Base-by-base conservation (phyloP, 2,797 vertebrate species). In the Hephaestus fuliginosus region DNA sequence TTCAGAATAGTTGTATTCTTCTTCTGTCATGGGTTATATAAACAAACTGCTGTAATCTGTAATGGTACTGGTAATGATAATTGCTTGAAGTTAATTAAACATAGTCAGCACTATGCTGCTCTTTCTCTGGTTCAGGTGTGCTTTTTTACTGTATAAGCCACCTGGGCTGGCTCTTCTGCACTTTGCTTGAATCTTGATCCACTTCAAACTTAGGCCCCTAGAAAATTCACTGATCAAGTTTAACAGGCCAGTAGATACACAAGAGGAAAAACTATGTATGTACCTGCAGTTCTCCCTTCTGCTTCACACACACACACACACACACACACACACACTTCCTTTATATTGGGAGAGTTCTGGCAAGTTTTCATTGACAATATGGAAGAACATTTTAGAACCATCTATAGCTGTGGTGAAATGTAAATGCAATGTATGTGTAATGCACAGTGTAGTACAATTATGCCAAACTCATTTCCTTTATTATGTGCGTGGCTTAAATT, bases 121-220 rank as follows among this genome's bases (percentile, higher is more conserved):
- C 44, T 60, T 33, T 20, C 61, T 74, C 72, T 1, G 1, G 41
- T 81, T 62, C 58, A 80, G 51, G 78, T 74, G 0, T 43, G 36
- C 72, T 69, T 69, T 65, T 68, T 71, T 51, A 51, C 67, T 36
- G 61, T 58, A 69, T 53, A 39, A 76, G 71, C 57, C 2, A 74
- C 39, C 41, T 30, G 61, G 22, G 15, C 56, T 69, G 61, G 58
- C 70, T 78, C 58, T 73, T 77, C 51, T 71, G 57, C 57, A 76
- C 57, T 82, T 84, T 62, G 28, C 60, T 43, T 51, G 18, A 73
- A 70, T 64, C 30, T 57, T 60, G 36, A 36, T 66, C 64, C 5
- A 58, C n/a, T 77, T 80, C 64, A 81, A 74, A 86, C 36, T 36
- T 28, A 41, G 61, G 41, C 30, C 30, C 30, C 30, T 3, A 33